A percentile compares a stretch with the other conserved stretches of the same genome.
phyloP scores from a whole-genome alignment of 2,113 vertebrate genomes.

The Tinamus guttatus region DNA sequence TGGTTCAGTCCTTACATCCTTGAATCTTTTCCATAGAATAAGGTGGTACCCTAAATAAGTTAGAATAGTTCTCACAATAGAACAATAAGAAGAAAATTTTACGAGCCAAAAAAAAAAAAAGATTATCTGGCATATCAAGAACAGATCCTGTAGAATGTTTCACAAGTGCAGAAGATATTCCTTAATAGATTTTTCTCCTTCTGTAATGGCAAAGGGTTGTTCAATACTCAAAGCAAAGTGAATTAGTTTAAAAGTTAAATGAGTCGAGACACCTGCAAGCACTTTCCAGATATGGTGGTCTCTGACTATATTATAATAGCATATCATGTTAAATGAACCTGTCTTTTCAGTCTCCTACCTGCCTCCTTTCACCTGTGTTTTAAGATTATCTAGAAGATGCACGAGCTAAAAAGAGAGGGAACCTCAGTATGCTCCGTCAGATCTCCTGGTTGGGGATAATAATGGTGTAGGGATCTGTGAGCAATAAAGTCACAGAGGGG shows the following conservation, averaged over 20 bases:
- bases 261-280: accelerated
- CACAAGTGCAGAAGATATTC: neutral
- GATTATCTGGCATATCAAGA: neutral
- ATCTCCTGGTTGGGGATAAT: neutral
- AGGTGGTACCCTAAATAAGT: neutral
- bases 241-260: neutral
- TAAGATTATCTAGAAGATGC: neutral
- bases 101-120: neutral
- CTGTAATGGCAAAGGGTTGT: neutral
- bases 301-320: neutral
- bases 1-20: neutral
- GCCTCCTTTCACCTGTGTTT: neutral
- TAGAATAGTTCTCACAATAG: neutral
- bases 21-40: neutral
- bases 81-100: neutral
- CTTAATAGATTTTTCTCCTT: neutral
- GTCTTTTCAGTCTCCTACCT: neutral
- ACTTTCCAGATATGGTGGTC: neutral
- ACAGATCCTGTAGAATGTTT: neutral
- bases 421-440: neutral
- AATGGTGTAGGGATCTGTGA: neutral
- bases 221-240: neutral
- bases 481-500: no score
- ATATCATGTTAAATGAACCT: neutral
- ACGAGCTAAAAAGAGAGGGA: neutral